Evolutionary conservation across 2,888 invertebrate species (phyloP).

Genomic region (Xestoiulus laeticollis): DNA sequence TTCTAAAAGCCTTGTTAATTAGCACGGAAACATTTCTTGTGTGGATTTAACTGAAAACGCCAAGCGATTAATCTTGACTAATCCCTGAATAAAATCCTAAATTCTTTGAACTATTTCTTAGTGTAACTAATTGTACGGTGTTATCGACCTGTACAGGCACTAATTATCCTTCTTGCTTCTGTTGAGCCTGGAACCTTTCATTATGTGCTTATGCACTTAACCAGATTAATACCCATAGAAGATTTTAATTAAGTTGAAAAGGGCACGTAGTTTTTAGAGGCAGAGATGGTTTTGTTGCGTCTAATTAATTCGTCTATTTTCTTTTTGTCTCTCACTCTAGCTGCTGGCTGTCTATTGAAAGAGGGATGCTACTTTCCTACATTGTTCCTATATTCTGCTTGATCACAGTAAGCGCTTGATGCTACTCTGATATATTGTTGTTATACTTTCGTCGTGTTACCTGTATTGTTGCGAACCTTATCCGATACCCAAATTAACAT

Average conservation of each 20-base stretch:
- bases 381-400: slow-evolving; percentile 77
- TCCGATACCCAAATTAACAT: not conserved
- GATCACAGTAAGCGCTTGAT: slow-evolving; percentile 71
- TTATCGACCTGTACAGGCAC: not conserved
- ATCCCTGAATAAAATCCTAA: not conserved
- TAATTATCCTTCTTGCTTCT: not conserved
- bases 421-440: not conserved
- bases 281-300: not conserved
- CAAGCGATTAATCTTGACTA: not conserved
- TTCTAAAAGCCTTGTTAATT: slow-evolving; percentile 10
- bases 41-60: not conserved
- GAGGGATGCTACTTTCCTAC: slow-evolving; percentile 79
- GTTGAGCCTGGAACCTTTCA: not conserved
- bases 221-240: not conserved
- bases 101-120: not conserved
- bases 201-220: slow-evolving; percentile 11
- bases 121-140: not conserved
- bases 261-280: not conserved
- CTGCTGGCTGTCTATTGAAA: slow-evolving; percentile 80
- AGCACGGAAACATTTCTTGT: not conserved
- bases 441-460: not conserved
- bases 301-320: slow-evolving; percentile 17
- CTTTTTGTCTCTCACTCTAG: slow-evolving; percentile 53
- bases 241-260: slow-evolving; percentile 27
- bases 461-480: not conserved